Percentiles rank a stretch among this genome's conserved stretches.
Conservation (phyloP, 2,888 invertebrate species). For the Apantesis nais region DNA sequence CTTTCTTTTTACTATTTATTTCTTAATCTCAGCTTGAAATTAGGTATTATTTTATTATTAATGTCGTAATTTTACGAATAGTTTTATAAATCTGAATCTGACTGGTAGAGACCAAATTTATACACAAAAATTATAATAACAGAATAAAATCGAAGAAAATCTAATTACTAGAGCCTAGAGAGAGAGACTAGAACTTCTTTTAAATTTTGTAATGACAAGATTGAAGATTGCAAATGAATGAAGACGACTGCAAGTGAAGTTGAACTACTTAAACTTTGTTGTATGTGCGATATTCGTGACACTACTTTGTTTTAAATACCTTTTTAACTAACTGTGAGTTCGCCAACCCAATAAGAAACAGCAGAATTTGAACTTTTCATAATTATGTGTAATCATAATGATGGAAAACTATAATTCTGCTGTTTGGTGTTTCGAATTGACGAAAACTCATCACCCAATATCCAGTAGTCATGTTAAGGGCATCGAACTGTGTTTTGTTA, state of each 20-base stretch:
- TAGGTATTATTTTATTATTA: neutral
- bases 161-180: no score
- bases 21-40: neutral
- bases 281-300: neutral
- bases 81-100: no score
- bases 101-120: no score
- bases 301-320: neutral
- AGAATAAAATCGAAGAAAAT: no score
- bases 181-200: neutral
- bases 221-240: neutral
- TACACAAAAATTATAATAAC: no score
- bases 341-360: neutral
- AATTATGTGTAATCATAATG: neutral
- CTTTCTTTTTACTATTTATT: neutral
- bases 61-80: no score
- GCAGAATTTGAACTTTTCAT: no score
- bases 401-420: no score
- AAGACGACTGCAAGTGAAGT: neutral
- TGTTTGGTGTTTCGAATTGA: neutral
- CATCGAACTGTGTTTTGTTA: constrained; percentile 1
- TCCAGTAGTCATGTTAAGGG: neutral
- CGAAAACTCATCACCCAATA: neutral
- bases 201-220: neutral
- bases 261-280: neutral
- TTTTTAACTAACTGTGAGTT: neutral